Conservation (phyloP, 2,113 vertebrate species). For the Bettongia penicillata region DNA sequence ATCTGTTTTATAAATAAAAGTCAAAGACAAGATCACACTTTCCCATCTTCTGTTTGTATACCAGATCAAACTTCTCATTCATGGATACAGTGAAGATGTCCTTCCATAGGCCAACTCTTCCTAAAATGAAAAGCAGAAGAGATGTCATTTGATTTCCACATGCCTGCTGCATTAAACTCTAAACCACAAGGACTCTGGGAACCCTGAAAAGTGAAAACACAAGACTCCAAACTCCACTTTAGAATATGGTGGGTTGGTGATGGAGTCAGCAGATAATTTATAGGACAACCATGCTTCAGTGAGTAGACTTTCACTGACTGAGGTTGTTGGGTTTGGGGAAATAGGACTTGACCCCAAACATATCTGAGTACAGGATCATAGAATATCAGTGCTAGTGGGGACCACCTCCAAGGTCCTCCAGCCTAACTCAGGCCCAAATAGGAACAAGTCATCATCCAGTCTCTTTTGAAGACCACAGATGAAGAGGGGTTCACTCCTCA, state of each 20-base stretch:
- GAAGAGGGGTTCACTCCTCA: background rate
- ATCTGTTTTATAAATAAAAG: constrained; percentile 89
- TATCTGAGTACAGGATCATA: background rate
- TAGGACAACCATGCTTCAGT: background rate
- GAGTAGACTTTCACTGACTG: background rate
- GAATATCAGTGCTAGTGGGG: background rate
- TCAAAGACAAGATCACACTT: constrained; percentile 97
- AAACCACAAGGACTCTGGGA: background rate
- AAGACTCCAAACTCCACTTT: background rate
- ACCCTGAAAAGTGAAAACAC: background rate
- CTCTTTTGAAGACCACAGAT: background rate
- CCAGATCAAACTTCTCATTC: constrained; percentile 97
- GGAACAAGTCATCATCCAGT: background rate
- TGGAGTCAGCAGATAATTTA: fast-evolving
- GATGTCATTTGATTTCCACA: fast-evolving
- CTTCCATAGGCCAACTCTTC: constrained; percentile 96
- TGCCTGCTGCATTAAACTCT: fast-evolving
- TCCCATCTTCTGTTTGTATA: constrained; percentile 98
- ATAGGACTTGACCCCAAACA: background rate
- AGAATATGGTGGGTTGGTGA: background rate
- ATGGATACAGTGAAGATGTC: constrained; percentile 99
- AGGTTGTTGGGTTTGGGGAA: no score
- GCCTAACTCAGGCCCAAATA: background rate
- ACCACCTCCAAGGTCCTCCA: fast-evolving
- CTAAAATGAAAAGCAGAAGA: constrained; percentile 83